A percentile compares a stretch with the other conserved stretches of the same genome.
Conservation (phyloP, 2,888 invertebrate species). For the Formica aserva region DNA sequence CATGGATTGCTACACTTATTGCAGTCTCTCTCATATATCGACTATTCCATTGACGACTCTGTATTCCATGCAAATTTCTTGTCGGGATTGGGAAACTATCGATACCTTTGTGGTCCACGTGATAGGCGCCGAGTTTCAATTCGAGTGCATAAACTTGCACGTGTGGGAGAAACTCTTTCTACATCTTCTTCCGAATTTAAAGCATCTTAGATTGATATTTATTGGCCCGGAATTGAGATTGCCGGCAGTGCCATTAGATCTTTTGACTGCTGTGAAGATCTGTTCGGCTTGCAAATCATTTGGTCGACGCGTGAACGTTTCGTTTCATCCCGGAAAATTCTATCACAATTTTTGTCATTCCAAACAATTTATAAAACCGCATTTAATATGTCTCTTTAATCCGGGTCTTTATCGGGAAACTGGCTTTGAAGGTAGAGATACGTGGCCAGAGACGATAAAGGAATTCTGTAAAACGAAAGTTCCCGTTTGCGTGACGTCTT, state of each 20-base stretch:
- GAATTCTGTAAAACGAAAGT: slow-evolving; percentile 87
- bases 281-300: slow-evolving; percentile 76
- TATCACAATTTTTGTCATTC: slow-evolving; percentile 83
- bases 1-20: slow-evolving; percentile 88
- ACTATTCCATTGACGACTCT: slow-evolving; percentile 90
- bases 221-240: slow-evolving; percentile 89
- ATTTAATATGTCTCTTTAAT: slow-evolving; percentile 90
- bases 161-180: slow-evolving; percentile 91
- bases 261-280: slow-evolving; percentile 86
- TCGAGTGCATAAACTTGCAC: slow-evolving; percentile 89
- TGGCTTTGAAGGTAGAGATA: slow-evolving; percentile 88
- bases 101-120: slow-evolving; percentile 86
- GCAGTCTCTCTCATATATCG: slow-evolving; percentile 89
- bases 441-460: slow-evolving; percentile 89
- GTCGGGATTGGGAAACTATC: slow-evolving; percentile 74
- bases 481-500: slow-evolving; percentile 90
- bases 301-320: slow-evolving; percentile 73
- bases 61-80: slow-evolving; percentile 87
- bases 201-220: slow-evolving; percentile 88
- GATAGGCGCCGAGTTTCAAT: slow-evolving; percentile 90
- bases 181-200: slow-evolving; percentile 88
- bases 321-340: slow-evolving; percentile 78
- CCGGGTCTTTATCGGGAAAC: slow-evolving; percentile 90
- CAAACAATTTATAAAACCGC: slow-evolving; percentile 73
- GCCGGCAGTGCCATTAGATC: slow-evolving; percentile 87